phyloP scores from a whole-genome alignment of 2,113 vertebrate species.

The Microcebus lehilahytsara region DNA sequence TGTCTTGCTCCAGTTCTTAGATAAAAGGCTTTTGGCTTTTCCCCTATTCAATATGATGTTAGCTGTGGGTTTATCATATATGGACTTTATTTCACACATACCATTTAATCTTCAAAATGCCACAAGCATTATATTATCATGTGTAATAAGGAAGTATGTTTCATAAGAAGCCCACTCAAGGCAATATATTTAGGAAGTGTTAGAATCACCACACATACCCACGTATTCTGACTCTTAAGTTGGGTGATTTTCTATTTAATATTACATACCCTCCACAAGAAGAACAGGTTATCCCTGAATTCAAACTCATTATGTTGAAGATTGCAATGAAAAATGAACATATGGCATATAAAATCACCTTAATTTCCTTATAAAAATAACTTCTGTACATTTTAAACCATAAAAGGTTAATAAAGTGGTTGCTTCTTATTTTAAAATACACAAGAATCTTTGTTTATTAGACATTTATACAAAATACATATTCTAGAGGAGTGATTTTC shows the following conservation, averaged over 20 bases:
- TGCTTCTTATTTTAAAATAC: neutral
- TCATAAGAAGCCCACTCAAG: neutral
- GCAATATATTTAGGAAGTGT: neutral
- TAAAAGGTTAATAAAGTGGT: neutral
- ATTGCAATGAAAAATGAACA: neutral
- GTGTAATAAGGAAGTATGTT: neutral
- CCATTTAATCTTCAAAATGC: neutral
- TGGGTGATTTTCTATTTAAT: neutral
- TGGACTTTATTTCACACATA: neutral
- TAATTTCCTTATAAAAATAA: constrained; percentile 7
- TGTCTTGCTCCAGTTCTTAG: neutral
- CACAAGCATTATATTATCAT: neutral
- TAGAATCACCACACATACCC: neutral
- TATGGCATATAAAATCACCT: neutral
- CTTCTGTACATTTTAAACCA: neutral
- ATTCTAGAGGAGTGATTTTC: neutral
- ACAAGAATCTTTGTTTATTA: neutral
- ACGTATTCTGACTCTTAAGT: neutral
- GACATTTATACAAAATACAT: neutral
- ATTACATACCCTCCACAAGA: neutral
- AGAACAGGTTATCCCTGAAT: neutral
- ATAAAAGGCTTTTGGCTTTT: neutral
- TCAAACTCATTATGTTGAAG: neutral
- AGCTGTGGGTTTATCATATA: neutral
- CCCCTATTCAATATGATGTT: neutral